Evolutionary conservation across 92 coral and sea anemone species (phyloP).

Genomic region (Paramuricea clavata): DNA sequence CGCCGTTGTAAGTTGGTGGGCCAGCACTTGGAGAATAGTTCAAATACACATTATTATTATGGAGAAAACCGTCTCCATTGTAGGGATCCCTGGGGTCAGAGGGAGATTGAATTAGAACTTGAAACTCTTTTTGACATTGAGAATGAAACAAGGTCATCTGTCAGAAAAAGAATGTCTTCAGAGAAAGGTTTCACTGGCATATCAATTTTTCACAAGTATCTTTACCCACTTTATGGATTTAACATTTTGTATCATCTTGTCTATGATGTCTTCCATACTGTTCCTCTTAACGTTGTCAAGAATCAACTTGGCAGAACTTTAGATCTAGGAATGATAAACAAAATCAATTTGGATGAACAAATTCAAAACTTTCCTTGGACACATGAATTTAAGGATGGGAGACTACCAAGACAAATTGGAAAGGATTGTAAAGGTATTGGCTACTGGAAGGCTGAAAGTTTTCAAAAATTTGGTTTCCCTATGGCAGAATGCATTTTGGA

Average conservation of each 20-base stretch:
- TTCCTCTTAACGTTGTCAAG: constrained; percentile 73
- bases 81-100: constrained; percentile 67
- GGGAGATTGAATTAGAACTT: constrained; percentile 57
- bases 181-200: constrained; percentile 73
- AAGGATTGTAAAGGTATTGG: constrained; percentile 72
- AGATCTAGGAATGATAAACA: constrained; percentile 58
- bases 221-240: constrained; percentile 77
- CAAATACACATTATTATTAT: constrained; percentile 70
- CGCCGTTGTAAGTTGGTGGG: constrained; percentile 73
- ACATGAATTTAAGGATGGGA: constrained; percentile 62
- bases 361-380: constrained; percentile 76
- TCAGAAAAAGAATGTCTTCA: constrained; percentile 66
- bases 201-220: constrained; percentile 68
- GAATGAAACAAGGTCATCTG: constrained; percentile 64
- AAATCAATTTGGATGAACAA: constrained; percentile 60
- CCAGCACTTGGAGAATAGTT: constrained; percentile 51
- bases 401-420: constrained; percentile 56
- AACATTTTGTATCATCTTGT: constrained; percentile 69
- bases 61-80: constrained; percentile 70
- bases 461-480: constrained; percentile 73
- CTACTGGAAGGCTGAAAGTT: constrained; percentile 76
- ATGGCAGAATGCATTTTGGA: constrained; percentile 72
- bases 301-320: constrained; percentile 60
- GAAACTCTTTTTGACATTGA: constrained; percentile 62
- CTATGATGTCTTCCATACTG: constrained; percentile 74